Percentiles rank a stretch among this genome's conserved stretches.
Evolutionary conservation across 37 sponge, comb jelly and placozoan species (phyloP).

Genomic region (Halisarca cf. caerulea): DNA sequence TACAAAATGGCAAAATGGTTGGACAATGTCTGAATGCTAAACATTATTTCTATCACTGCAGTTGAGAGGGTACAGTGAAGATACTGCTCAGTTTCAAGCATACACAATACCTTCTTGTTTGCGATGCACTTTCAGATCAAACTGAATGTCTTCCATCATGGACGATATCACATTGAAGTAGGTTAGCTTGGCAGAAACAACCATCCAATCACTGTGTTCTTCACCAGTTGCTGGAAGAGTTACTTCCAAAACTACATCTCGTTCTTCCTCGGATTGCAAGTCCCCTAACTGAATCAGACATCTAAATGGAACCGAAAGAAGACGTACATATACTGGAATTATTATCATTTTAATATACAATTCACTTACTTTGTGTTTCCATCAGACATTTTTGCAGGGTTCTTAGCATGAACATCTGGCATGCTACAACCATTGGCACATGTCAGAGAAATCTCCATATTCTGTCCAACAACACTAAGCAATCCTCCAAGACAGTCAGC

Average conservation of each 20-base stretch:
- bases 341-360: not conserved
- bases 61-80: no score
- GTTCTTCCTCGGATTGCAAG: conserved; percentile 89
- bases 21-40: no score
- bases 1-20: no score
- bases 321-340: not conserved
- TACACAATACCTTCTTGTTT: conserved; percentile 35
- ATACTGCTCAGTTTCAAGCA: no score
- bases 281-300: conserved; percentile 82
- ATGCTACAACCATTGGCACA: conserved; percentile 48
- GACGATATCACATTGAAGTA: conserved; percentile 90
- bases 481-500: conserved; percentile 96
- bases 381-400: conserved; percentile 53
- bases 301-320: not conserved
- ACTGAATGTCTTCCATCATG: conserved; percentile 48
- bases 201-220: conserved; percentile 8
- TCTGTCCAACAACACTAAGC: conserved; percentile 91
- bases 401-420: conserved; percentile 59
- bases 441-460: conserved; percentile 72
- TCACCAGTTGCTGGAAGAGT: conserved; percentile 50
- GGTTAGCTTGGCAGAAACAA: conserved; percentile 51
- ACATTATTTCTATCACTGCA: no score
- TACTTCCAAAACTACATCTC: conserved; percentile 81
- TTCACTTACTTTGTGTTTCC: conserved; percentile 43
- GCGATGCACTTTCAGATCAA: conserved; percentile 45